Evolutionary conservation across 2,888 invertebrate genomes (phyloP).

Genomic region (Papilio gigon): DNA sequence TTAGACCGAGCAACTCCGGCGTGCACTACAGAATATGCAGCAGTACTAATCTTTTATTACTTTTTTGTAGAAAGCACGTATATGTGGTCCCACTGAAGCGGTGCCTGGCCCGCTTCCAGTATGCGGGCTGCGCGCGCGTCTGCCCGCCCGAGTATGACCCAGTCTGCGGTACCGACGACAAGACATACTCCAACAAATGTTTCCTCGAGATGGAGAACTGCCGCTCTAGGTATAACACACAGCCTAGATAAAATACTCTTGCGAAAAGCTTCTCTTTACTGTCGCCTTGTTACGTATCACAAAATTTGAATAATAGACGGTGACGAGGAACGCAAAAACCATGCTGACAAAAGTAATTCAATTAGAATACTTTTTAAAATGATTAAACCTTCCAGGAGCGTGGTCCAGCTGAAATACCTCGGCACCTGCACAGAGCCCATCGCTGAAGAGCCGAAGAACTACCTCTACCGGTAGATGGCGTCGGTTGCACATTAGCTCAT

Average conservation of each 20-base stretch:
- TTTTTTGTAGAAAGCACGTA: slow-evolving; percentile 90
- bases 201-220: slow-evolving; percentile 96
- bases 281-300: too few species aligned
- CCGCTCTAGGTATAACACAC: slow-evolving; percentile 83
- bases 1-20: too few species aligned
- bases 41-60: not conserved
- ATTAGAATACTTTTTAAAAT: not conserved
- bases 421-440: slow-evolving; percentile 93
- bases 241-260: too few species aligned
- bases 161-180: slow-evolving; percentile 95
- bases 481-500: slow-evolving; percentile 31
- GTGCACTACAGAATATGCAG: too few species aligned
- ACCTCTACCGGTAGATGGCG: slow-evolving; percentile 85
- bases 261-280: too few species aligned
- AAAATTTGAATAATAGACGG: too few species aligned
- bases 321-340: too few species aligned
- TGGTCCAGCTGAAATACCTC: slow-evolving; percentile 89
- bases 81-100: slow-evolving; percentile 95
- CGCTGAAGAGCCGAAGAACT: slow-evolving; percentile 92
- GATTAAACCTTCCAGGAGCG: slow-evolving; percentile 73
- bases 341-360: too few species aligned
- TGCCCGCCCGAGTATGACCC: slow-evolving; percentile 94
- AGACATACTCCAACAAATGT: slow-evolving; percentile 96
- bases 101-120: slow-evolving; percentile 92
- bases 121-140: slow-evolving; percentile 92